Evolutionary conservation across 2,888 invertebrate genomes (phyloP).

Genomic region (Teleogryllus oceanicus): DNA sequence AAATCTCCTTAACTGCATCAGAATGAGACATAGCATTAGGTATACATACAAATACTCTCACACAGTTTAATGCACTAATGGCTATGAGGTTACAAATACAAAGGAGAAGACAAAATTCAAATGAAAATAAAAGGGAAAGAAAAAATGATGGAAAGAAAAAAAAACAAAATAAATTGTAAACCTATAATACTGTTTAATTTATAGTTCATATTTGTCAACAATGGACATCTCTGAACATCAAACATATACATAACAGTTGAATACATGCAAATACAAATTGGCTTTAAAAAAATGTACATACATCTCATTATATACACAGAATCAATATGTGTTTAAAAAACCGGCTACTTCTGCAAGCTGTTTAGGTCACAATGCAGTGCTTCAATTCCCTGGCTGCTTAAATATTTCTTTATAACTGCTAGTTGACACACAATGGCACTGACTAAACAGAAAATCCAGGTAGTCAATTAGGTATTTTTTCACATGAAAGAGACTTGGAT

Average conservation of each 20-base stretch:
- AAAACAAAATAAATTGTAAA: slow-evolving; percentile 3
- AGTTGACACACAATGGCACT: neutral
- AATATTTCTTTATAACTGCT: neutral
- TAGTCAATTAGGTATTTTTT: neutral
- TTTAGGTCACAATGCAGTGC: neutral
- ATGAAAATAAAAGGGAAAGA: neutral
- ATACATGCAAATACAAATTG: slow-evolving; percentile 1
- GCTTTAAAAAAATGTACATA: neutral
- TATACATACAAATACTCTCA: no score
- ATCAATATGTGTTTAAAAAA: slow-evolving; percentile 2
- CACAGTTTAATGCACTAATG: no score
- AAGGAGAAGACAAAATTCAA: neutral
- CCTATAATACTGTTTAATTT: slow-evolving; percentile 18
- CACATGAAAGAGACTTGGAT: neutral
- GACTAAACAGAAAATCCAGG: neutral
- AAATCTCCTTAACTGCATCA: no score
- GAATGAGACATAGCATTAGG: no score
- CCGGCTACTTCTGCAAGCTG: neutral
- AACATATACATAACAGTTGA: slow-evolving; percentile 10
- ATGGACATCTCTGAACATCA: slow-evolving; percentile 6
- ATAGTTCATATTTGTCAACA: neutral
- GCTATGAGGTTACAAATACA: neutral
- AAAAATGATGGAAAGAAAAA: neutral
- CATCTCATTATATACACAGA: neutral
- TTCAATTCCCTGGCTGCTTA: slow-evolving; percentile 10